Percentiles rank a stretch among this genome's conserved stretches.
Conservation (phyloP, 2,113 vertebrate species). For the Chaetops frenatus region DNA sequence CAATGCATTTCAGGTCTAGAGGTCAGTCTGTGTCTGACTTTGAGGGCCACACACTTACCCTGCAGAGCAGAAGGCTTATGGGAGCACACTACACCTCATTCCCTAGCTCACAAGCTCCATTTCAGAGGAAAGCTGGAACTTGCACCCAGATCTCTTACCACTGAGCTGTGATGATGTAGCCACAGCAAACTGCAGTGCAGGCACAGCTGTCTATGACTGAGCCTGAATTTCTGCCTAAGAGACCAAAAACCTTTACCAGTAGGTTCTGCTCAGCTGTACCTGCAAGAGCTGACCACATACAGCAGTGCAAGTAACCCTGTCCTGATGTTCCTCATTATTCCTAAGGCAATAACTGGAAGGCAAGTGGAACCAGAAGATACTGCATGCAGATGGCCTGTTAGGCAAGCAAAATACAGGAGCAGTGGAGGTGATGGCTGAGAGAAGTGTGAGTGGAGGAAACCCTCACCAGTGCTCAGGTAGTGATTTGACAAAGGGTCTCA, state of each 20-base stretch:
- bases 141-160: not conserved
- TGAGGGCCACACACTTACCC: not conserved
- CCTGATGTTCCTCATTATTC: not conserved
- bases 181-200: not conserved
- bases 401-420: not conserved
- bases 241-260: not conserved
- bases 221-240: not conserved
- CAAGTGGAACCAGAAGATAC: not conserved
- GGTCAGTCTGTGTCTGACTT: not conserved
- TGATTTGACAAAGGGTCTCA: not conserved
- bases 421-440: not conserved
- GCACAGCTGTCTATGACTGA: not conserved
- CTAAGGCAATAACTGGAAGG: not conserved
- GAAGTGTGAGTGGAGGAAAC: not conserved
- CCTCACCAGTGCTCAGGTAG: not conserved
- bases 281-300: not conserved
- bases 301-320: not conserved
- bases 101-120: not conserved
- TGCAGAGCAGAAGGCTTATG: not conserved
- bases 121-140: not conserved
- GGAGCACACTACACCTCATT: accelerated
- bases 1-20: not conserved
- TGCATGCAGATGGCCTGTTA: not conserved
- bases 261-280: not conserved
- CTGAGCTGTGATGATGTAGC: not conserved